Evolutionary conservation across 1,140 invertebrate genomes (phyloP).

Genomic region (Cotesia glomerata): DNA sequence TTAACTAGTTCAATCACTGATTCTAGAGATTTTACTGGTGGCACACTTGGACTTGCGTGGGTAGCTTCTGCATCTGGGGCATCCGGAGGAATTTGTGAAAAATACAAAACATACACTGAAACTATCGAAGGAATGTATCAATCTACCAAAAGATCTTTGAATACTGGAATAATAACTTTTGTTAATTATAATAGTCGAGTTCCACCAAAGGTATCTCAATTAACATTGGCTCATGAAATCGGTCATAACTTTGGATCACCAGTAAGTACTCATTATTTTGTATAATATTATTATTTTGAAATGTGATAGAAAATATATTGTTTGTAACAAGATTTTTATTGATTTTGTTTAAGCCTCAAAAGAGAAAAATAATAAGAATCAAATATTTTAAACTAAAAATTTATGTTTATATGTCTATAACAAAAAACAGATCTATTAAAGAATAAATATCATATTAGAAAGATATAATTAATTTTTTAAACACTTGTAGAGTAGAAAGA

Average conservation of each 20-base stretch:
- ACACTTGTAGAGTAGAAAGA: too few relatives aligned
- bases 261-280: conserved; percentile 65
- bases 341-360: too few relatives aligned
- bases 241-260: conserved; percentile 99
- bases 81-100: conserved; percentile 98
- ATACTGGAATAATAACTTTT: conserved; percentile 99
- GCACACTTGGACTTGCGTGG: conserved; percentile 97
- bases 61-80: conserved; percentile 95
- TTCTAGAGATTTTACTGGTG: conserved; percentile 87
- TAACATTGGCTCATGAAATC: conserved; percentile 98
- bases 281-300: too few relatives aligned
- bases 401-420: too few relatives aligned
- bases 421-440: too few relatives aligned
- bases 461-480: too few relatives aligned
- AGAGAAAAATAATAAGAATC: too few relatives aligned
- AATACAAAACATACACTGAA: conserved; percentile 96
- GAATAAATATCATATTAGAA: too few relatives aligned
- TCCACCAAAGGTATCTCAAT: conserved; percentile 94
- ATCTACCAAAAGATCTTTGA: conserved; percentile 91
- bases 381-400: too few relatives aligned
- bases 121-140: conserved; percentile 92
- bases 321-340: too few relatives aligned
- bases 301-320: too few relatives aligned
- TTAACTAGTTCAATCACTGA: conserved; percentile 45
- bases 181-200: conserved; percentile 98